Percentiles rank a stretch among this genome's conserved stretches.
These are phyloP conservation scores for Fragum fragum DNA, from an alignment of 2,888 invertebrate species.

Conservation along the genomic window DNA sequence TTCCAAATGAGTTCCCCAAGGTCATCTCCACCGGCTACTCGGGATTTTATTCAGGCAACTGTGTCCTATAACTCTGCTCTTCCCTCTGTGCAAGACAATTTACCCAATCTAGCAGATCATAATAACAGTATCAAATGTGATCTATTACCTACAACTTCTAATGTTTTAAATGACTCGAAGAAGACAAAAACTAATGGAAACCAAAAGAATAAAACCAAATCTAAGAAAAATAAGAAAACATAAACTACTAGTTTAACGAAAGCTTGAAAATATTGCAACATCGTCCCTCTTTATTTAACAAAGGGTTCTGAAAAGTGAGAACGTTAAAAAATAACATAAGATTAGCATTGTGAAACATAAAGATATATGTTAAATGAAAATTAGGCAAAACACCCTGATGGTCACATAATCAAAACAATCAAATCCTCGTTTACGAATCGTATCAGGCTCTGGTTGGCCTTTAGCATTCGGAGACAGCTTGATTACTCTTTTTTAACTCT, in stretches of 20 bases:
- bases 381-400: too few species aligned
- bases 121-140: constrained; percentile 4
- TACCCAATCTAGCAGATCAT: background rate
- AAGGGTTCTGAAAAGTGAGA: too few species aligned
- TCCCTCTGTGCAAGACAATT: background rate
- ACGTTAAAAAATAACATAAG: too few species aligned
- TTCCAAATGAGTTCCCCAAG: background rate
- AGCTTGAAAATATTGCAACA: too few species aligned
- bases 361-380: too few species aligned
- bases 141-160: background rate
- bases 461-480: too few species aligned
- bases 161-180: background rate
- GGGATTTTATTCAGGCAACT: background rate
- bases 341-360: too few species aligned
- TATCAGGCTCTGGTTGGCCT: too few species aligned
- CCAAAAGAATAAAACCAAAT: background rate
- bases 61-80: background rate
- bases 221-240: constrained; percentile 18
- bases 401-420: too few species aligned
- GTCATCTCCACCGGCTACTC: background rate
- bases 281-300: too few species aligned
- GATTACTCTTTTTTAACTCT: too few species aligned
- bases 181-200: constrained; percentile 7
- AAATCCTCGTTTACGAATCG: too few species aligned
- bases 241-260: background rate